Percentiles rank a stretch among this genome's conserved stretches.
phyloP scores from a whole-genome alignment of 2,888 invertebrate species.

The Zaprionus bogoriensis region DNA sequence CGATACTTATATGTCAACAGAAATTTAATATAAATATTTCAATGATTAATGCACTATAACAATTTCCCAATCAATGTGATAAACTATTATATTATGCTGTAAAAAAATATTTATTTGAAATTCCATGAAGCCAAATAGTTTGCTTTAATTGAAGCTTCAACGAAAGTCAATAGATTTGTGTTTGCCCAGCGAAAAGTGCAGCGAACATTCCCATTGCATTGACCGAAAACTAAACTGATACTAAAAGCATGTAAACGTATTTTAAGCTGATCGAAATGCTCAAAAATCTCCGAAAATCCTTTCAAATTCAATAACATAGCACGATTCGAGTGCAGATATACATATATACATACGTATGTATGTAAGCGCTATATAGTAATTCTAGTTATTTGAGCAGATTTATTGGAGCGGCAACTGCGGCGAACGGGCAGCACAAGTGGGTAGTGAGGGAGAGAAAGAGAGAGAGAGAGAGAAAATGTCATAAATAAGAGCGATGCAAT shows the following conservation, averaged over 20 bases:
- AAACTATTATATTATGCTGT: too few relatives aligned
- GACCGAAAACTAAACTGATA: too few relatives aligned
- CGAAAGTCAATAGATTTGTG: too few relatives aligned
- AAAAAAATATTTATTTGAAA: too few relatives aligned
- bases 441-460: background rate
- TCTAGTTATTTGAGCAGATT: conserved; percentile 25
- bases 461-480: conserved; percentile 51
- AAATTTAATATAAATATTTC: too few relatives aligned
- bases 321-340: background rate
- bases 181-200: too few relatives aligned
- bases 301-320: background rate
- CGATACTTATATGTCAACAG: too few relatives aligned
- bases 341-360: background rate
- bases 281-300: background rate
- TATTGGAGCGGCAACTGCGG: conserved; percentile 29
- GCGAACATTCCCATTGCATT: too few relatives aligned
- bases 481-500: conserved; percentile 75
- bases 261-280: background rate
- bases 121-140: too few relatives aligned
- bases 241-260: background rate
- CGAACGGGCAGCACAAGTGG: background rate
- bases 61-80: too few relatives aligned
- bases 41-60: too few relatives aligned
- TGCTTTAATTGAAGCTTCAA: too few relatives aligned
- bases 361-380: background rate